Conservation (phyloP, 2,888 invertebrate species). For the Byasa hedistus region DNA sequence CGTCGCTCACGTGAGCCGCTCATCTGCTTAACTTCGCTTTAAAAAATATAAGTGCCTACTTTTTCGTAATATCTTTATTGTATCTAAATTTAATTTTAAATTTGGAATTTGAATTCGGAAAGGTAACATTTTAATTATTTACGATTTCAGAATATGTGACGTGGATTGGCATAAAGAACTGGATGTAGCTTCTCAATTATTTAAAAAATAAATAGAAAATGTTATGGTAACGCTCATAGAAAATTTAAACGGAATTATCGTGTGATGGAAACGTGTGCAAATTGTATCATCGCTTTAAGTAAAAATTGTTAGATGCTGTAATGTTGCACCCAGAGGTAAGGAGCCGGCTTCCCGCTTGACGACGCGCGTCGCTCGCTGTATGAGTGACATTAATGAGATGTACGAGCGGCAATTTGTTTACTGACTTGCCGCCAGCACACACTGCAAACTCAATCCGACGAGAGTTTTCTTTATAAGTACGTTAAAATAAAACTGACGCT, state of each 20-base stretch:
- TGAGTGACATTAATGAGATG: conserved; percentile 54
- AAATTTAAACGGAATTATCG: background rate
- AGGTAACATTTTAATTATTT: too few relatives aligned
- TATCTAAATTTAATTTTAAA: too few relatives aligned
- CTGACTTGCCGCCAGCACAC: conserved; percentile 48
- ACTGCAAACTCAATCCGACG: conserved; percentile 22
- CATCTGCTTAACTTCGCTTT: too few relatives aligned
- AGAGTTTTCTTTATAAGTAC: conserved; percentile 8
- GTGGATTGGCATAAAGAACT: too few relatives aligned
- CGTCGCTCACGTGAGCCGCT: too few relatives aligned
- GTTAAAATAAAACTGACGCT: conserved; percentile 9
- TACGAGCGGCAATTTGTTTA: conserved; percentile 57
- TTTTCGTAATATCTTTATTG: too few relatives aligned
- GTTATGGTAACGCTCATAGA: background rate
- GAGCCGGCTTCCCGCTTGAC: conserved; percentile 26
- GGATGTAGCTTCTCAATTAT: too few relatives aligned
- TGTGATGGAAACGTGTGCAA: conserved; percentile 1
- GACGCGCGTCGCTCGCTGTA: conserved; percentile 36
- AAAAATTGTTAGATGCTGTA: conserved; percentile 32
- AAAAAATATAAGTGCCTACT: too few relatives aligned
- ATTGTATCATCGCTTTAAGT: conserved; percentile 26
- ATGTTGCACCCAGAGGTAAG: conserved; percentile 36
- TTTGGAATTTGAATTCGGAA: too few relatives aligned
- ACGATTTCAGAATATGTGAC: too few relatives aligned
- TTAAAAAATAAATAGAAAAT: too few relatives aligned